Base-by-base conservation (phyloP, 1,140 invertebrate species). In the Drosophila paulistorum region DNA sequence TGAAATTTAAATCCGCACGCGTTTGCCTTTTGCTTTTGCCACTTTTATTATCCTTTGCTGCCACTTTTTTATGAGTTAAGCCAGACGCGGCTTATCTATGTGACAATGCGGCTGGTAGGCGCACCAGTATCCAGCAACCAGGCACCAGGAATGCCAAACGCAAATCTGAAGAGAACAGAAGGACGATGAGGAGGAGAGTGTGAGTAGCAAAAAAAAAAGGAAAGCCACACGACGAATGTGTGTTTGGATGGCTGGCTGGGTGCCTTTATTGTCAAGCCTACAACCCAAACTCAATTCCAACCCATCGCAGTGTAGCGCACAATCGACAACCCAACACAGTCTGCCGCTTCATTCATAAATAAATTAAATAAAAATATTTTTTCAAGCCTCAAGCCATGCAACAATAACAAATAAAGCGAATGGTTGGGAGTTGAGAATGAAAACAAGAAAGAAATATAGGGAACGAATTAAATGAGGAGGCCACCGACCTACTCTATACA, bases 281-380 rank as follows among this genome's bases (percentile, higher is more conserved):
- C 7, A 6, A 17, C 14, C 7, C 45, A 9, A 4, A 4, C 68
- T 60, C 51, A 30, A 33, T 13, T 57, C 23, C 60, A 42, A 57
- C n/a, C 54, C 35, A 58, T 14, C 39, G 66, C 20, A 51, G 45
- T 17, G 45, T 51, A 20, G 17, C 45, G 11, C 37, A 39, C 45
- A 20, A 54, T 41, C 20, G 30, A 30, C 51, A 33, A 7, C 57
- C 54, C 45, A 45, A 45, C 37, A 42, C 55, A 57, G 39, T 42
- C 67, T 58, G 60, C 14, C 77, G 66, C 66, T 83, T 87, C 74
- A 89, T 87, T 87, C 84, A 87, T 87, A 87, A 87, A 87, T 87
- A 89, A 87, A 87, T 87, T 87, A 87, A 87, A 87, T 87, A 87
- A 87, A 87, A 87, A 87, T 87, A 87, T 87, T 87, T 87, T 89